Conservation (phyloP, 2,797 vertebrate species). For the Centroberyx gerrardi region DNA sequence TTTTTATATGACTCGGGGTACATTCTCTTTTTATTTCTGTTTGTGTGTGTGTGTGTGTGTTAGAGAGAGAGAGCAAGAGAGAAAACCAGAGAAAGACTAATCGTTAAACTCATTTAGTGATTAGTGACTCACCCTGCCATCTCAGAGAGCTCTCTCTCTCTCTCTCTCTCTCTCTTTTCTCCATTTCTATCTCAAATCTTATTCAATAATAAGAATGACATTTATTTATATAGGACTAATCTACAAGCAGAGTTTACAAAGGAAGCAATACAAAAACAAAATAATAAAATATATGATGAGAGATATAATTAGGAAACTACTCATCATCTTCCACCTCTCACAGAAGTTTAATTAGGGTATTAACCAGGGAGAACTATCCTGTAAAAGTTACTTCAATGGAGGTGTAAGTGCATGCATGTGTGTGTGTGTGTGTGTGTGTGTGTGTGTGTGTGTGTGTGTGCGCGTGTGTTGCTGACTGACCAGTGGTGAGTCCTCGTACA, state of each 20-base stretch:
- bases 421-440: neutral
- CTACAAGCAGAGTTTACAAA: too few relatives aligned
- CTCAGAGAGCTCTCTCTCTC: neutral
- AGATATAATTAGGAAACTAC: too few relatives aligned
- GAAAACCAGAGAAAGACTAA: neutral
- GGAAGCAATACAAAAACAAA: too few relatives aligned
- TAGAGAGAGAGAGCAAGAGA: slow-evolving; percentile 1
- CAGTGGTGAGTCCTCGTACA: slow-evolving; percentile 97
- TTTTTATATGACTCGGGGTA: neutral
- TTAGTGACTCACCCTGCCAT: neutral
- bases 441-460: neutral
- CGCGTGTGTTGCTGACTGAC: slow-evolving; percentile 83
- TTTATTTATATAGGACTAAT: too few relatives aligned
- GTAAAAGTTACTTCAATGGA: neutral
- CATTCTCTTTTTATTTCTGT: neutral
- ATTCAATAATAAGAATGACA: too few relatives aligned
- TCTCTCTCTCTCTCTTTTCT: neutral
- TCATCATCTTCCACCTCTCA: too few relatives aligned
- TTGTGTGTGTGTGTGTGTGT: neutral
- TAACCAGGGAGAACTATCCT: too few relatives aligned
- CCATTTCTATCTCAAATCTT: neutral
- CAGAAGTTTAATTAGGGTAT: too few relatives aligned
- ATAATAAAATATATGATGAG: too few relatives aligned
- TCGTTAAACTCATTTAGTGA: neutral
- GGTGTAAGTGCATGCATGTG: neutral